Evolutionary conservation across 2,888 invertebrate genomes (phyloP).

Genomic region (Galeopsomyia nigrocyanea): DNA sequence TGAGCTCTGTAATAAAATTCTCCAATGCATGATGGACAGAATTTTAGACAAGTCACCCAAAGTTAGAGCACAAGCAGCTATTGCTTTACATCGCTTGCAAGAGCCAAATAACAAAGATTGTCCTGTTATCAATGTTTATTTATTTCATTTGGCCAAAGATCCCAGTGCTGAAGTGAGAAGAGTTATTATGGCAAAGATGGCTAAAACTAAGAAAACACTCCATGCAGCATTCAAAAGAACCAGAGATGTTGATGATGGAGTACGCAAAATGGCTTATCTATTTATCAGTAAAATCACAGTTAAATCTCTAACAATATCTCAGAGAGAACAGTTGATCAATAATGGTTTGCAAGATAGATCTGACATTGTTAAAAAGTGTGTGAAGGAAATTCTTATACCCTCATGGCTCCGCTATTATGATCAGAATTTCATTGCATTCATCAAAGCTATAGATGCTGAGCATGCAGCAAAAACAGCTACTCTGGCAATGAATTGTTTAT

Average conservation of each 20-base stretch:
- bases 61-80: constrained; percentile 84
- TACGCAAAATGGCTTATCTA: constrained; percentile 75
- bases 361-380: constrained; percentile 69
- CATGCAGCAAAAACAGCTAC: constrained; percentile 73
- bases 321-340: constrained; percentile 74
- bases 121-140: constrained; percentile 80
- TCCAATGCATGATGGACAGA: constrained; percentile 77
- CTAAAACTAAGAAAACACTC: constrained; percentile 79
- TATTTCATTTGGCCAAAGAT: constrained; percentile 81
- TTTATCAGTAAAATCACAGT: constrained; percentile 72
- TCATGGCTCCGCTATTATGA: constrained; percentile 83
- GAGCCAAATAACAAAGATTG: constrained; percentile 83
- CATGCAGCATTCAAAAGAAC: constrained; percentile 79
- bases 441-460: constrained; percentile 83
- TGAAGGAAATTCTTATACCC: constrained; percentile 74
- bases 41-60: constrained; percentile 80
- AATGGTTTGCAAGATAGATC: constrained; percentile 77
- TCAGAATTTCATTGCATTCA: constrained; percentile 79
- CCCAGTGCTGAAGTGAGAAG: constrained; percentile 82
- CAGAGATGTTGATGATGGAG: constrained; percentile 83
- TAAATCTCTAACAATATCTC: constrained; percentile 75
- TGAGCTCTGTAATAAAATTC: constrained; percentile 80
- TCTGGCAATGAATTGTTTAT: constrained; percentile 71
- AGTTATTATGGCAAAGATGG: constrained; percentile 81
- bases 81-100: constrained; percentile 84